A percentile compares a stretch with the other conserved stretches of the same genome.
Evolutionary conservation across 2,113 vertebrate genomes (phyloP).

Genomic region (Alouatta palliata): DNA sequence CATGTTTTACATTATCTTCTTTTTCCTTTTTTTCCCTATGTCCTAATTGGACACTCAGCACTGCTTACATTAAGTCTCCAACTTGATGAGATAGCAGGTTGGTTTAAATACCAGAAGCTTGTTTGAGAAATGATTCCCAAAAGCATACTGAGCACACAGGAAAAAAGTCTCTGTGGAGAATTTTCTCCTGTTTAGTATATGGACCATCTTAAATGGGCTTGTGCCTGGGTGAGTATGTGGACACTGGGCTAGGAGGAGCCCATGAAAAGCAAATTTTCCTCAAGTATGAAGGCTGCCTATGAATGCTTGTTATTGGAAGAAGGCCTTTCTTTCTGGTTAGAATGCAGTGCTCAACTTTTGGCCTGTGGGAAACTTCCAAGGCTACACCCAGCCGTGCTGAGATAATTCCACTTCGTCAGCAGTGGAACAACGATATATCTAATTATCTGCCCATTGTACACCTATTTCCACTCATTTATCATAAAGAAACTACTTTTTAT

Average conservation of each 20-base stretch:
- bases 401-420: neutral
- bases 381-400: neutral
- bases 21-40: neutral
- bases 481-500: neutral
- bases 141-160: too few relatives aligned
- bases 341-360: neutral
- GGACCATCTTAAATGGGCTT: neutral
- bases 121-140: neutral
- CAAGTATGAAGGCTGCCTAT: neutral
- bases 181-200: neutral
- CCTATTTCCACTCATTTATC: neutral
- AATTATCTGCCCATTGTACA: neutral
- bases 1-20: constrained; percentile 49
- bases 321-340: neutral
- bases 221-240: fast-evolving
- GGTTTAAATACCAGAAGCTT: neutral
- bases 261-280: neutral
- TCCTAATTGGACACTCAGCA: neutral
- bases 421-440: neutral
- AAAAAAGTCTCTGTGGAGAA: neutral
- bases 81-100: neutral
- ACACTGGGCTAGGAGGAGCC: fast-evolving
- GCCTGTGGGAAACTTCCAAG: neutral
- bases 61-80: neutral
- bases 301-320: neutral